These are phyloP conservation scores for Drosophila eohydei DNA, from an alignment of 2,888 invertebrate species.

Conservation along the genomic window DNA sequence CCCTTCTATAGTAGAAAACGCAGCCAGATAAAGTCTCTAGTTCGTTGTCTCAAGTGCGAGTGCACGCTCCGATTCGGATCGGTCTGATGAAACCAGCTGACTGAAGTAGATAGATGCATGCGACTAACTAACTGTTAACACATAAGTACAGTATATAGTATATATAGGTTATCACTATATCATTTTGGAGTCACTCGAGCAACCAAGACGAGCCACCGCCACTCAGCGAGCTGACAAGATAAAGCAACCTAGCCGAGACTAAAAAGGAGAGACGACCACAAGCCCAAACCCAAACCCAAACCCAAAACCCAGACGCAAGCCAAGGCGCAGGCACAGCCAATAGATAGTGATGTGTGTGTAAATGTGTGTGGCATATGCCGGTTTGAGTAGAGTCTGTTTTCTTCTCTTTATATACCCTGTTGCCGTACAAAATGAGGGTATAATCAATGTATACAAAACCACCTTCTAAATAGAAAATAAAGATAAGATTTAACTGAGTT, in stretches of 20 bases:
- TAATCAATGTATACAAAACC: neutral
- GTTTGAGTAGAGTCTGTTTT: slow-evolving; percentile 35
- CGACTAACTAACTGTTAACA: slow-evolving; percentile 57
- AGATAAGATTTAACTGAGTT: neutral
- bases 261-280: slow-evolving; percentile 60
- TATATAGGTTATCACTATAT: slow-evolving; percentile 75
- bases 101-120: slow-evolving; percentile 51
- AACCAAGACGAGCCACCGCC: slow-evolving; percentile 14
- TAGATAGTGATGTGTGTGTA: slow-evolving; percentile 35
- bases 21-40: slow-evolving; percentile 32
- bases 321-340: slow-evolving; percentile 35
- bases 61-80: slow-evolving; percentile 28
- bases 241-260: slow-evolving; percentile 55
- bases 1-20: slow-evolving; percentile 21
- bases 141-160: slow-evolving; percentile 32
- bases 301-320: slow-evolving; percentile 20
- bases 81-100: slow-evolving; percentile 42
- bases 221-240: slow-evolving; percentile 63
- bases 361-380: slow-evolving; percentile 57
- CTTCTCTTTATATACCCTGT: slow-evolving; percentile 22
- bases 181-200: slow-evolving; percentile 46
- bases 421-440: neutral
- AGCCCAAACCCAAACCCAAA: slow-evolving; percentile 25
- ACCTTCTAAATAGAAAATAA: neutral
- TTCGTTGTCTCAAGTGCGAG: slow-evolving; percentile 18